Conservation (phyloP, 2,113 vertebrate genomes). For the Ictalurus furcatus region DNA sequence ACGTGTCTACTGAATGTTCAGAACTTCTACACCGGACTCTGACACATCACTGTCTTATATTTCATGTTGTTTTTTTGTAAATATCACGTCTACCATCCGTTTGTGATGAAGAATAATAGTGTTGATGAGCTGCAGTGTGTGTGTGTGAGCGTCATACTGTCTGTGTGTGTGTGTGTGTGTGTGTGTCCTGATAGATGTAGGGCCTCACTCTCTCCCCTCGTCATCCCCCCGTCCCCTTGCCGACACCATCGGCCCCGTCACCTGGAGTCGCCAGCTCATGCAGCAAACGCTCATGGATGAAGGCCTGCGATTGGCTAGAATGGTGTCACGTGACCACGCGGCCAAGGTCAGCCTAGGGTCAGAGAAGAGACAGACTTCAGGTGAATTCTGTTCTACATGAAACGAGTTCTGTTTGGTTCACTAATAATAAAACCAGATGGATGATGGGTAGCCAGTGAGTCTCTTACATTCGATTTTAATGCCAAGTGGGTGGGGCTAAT, state of each 20-base stretch:
- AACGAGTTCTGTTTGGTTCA: background rate
- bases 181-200: slow-evolving; percentile 68
- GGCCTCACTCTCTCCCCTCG: slow-evolving; percentile 74
- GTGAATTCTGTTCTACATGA: slow-evolving; percentile 68
- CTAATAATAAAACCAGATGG: background rate
- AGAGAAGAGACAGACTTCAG: slow-evolving; percentile 81
- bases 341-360: slow-evolving; percentile 84
- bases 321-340: slow-evolving; percentile 87
- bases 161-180: slow-evolving; percentile 52
- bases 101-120: slow-evolving; percentile 25
- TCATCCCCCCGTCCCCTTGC: slow-evolving; percentile 76
- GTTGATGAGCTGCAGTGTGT: slow-evolving; percentile 44
- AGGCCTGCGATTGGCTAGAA: slow-evolving; percentile 91
- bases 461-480: background rate
- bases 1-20: background rate
- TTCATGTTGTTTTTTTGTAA: slow-evolving; percentile 39
- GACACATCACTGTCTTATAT: slow-evolving; percentile 33
- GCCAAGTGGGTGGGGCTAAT: background rate
- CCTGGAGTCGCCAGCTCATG: slow-evolving; percentile 93
- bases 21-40: background rate
- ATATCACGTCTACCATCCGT: slow-evolving; percentile 25
- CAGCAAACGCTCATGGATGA: slow-evolving; percentile 97
- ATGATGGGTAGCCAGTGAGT: background rate
- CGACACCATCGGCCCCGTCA: slow-evolving; percentile 80
- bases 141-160: slow-evolving; percentile 53